phyloP scores from a whole-genome alignment of 2,888 invertebrate species.

The Apamea epomidion region DNA sequence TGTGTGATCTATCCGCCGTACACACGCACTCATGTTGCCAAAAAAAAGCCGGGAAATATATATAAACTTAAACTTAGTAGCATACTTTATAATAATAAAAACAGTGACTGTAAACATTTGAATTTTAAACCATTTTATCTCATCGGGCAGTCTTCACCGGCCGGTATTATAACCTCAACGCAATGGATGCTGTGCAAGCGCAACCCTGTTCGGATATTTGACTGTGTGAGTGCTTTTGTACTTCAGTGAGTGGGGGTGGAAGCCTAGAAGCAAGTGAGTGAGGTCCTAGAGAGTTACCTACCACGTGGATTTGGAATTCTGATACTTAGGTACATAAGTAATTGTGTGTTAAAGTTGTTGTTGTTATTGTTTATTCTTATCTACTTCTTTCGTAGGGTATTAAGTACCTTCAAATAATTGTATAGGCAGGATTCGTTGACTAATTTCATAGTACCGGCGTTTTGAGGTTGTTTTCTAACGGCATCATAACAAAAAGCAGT shows the following conservation, averaged over 20 bases:
- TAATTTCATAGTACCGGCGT: neutral
- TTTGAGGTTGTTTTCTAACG: slow-evolving; percentile 45
- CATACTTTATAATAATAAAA: slow-evolving; percentile 31
- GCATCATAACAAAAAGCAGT: slow-evolving; percentile 62
- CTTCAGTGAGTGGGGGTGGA: slow-evolving; percentile 78
- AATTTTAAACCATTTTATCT: slow-evolving; percentile 51
- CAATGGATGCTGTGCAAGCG: slow-evolving; percentile 80
- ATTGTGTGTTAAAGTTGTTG: slow-evolving; percentile 18
- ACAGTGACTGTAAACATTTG: slow-evolving; percentile 43
- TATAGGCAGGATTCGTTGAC: neutral
- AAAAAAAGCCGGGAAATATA: slow-evolving; percentile 56
- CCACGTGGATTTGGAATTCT: slow-evolving; percentile 37
- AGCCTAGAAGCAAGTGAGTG: slow-evolving; percentile 80
- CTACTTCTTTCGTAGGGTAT: neutral
- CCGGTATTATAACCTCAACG: slow-evolving; percentile 76
- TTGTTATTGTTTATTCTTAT: slow-evolving; percentile 50
- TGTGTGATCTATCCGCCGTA: slow-evolving; percentile 87
- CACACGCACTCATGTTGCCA: slow-evolving; percentile 86
- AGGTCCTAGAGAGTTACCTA: slow-evolving; percentile 65
- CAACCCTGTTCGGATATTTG: slow-evolving; percentile 77
- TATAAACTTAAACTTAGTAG: slow-evolving; percentile 30
- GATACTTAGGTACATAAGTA: slow-evolving; percentile 22
- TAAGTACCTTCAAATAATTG: neutral
- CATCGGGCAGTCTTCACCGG: slow-evolving; percentile 69
- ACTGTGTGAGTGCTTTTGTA: slow-evolving; percentile 86